A percentile compares a stretch with the other conserved stretches of the same genome.
phyloP scores from a whole-genome alignment of 2,113 vertebrate genomes.

The Scomber scombrus region DNA sequence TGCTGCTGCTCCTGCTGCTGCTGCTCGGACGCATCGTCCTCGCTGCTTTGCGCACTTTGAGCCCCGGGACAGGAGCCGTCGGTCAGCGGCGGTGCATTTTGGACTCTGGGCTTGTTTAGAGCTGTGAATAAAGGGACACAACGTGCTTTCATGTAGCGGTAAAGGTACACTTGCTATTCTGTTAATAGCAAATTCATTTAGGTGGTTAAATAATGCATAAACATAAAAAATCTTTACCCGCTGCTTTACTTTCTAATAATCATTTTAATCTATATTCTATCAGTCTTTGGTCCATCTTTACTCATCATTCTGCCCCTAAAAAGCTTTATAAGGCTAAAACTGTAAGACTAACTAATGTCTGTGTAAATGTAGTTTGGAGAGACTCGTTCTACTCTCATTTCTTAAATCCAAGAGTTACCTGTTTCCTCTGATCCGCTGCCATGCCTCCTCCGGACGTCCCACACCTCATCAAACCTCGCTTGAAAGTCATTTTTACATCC shows the following conservation, averaged over 20 bases:
- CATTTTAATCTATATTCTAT: background rate
- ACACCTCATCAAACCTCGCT: conserved; percentile 44
- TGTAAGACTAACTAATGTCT: background rate
- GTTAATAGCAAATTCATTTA: background rate
- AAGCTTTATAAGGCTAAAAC: background rate
- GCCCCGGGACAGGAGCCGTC: conserved; percentile 54
- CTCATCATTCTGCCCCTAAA: background rate
- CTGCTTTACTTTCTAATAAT: background rate
- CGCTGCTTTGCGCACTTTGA: conserved; percentile 63
- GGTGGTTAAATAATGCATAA: background rate
- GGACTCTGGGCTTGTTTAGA: conserved; percentile 50
- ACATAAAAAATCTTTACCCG: background rate
- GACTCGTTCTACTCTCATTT: no score
- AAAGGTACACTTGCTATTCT: background rate
- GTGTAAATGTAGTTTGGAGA: background rate
- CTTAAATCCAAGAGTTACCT: conserved; percentile 62
- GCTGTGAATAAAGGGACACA: conserved; percentile 72
- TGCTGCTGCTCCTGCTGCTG: conserved; percentile 11
- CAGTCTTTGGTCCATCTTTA: background rate
- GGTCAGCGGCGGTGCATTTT: conserved; percentile 28
- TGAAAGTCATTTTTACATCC: conserved; percentile 52
- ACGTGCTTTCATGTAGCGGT: conserved; percentile 40
- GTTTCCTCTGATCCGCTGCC: conserved; percentile 49
- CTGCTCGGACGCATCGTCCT: conserved; percentile 47
- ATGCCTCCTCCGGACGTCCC: conserved; percentile 60